Base-by-base conservation (phyloP, 2,888 invertebrate genomes). In the Auanema freiburgensis region DNA sequence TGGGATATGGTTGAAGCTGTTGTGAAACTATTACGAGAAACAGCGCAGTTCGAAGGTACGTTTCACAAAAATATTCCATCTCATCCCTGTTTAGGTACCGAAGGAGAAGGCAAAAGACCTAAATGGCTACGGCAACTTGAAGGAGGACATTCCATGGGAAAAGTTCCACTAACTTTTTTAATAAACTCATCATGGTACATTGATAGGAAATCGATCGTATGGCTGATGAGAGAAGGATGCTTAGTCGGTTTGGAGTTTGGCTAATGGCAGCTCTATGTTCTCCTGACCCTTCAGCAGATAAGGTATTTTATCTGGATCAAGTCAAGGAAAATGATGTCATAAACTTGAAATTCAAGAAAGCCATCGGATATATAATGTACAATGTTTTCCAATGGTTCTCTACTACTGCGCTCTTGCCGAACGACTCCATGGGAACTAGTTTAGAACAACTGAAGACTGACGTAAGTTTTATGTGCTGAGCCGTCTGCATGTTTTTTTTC, bases 331-430 rank as follows among this genome's bases (percentile, higher is more conserved):
- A 40, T 24, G 16, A 12, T 64, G 12, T 16, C 50, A 43, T 51
- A 16, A 51, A 11, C 10, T 52, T 21, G 2, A 4, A 16, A 21
- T 52, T 52, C 5, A 57, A 87, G 86, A 85, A 87, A 69, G 85
- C 87, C 11, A 87, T 97, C 57, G 96, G 96, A 8, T 88, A 96
- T 67, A 88, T 99, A 77, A 88, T 98, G 56, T 92, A 94, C 40
- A 95, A 96, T 88, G 88, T 98, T 70, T 98, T 97, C 86, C 95
- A 97, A 85, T 98, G 98, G 98, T 99, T 97, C 87, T 93, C 97
- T 86, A 91, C 94, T 79, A 98, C 97, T 16, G 94, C 96, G 1
- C 93, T 92, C 85, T 90, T 96, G 10, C 93, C 93, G 83, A 93
- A 95, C 86, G 84, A 83, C 59, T 72, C 79, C 1, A 81, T 82